These are phyloP conservation scores for Hemistola chrysoprasaria DNA, from an alignment of 2,888 invertebrate genomes.

Conservation along the genomic window DNA sequence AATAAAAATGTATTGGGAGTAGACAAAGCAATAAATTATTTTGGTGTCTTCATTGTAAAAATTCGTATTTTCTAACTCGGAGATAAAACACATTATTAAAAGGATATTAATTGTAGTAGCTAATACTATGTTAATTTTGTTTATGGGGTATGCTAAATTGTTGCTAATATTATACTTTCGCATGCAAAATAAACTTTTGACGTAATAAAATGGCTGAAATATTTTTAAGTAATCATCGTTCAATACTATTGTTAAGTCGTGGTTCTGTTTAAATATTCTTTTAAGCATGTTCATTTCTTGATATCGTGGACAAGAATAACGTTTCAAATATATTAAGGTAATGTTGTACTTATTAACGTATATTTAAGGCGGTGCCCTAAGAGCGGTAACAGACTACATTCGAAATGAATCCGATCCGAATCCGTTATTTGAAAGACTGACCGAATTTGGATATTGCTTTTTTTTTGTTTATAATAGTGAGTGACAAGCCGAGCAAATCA, in stretches of 20 bases:
- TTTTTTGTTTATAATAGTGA: too few species aligned
- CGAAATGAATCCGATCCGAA: too few species aligned
- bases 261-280: background rate
- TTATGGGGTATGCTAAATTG: slow-evolving; percentile 3
- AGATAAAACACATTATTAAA: background rate
- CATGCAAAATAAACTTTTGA: slow-evolving; percentile 3
- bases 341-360: too few species aligned
- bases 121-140: background rate
- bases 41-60: background rate
- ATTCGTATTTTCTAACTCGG: background rate
- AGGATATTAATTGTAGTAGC: slow-evolving; percentile 2
- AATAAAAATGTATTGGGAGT: background rate
- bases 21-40: slow-evolving; percentile 2
- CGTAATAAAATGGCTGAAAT: slow-evolving; percentile 15
- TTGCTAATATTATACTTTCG: slow-evolving; percentile 13
- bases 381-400: too few species aligned
- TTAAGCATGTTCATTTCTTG: background rate
- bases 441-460: too few species aligned
- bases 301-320: too few species aligned
- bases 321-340: too few species aligned
- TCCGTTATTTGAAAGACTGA: too few species aligned
- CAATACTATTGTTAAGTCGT: background rate
- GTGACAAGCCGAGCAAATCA: too few species aligned
- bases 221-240: slow-evolving; percentile 7
- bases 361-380: too few species aligned